phyloP scores from a whole-genome alignment of 2,888 invertebrate species.

The Chymomyza fuscimana region DNA sequence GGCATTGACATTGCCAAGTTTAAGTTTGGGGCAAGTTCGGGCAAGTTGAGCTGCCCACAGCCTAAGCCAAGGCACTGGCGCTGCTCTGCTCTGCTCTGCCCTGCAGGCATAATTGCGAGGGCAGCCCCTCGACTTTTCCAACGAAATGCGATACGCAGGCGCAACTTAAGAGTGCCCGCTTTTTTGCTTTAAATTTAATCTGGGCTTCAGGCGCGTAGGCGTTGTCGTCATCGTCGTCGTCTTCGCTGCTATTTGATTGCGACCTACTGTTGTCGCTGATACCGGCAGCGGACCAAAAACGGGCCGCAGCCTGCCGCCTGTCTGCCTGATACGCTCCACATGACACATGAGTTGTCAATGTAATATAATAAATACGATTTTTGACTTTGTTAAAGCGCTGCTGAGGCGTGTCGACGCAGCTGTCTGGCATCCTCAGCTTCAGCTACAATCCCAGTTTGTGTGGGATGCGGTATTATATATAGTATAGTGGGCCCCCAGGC shows the following conservation, averaged over 20 bases:
- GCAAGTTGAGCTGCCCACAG: conserved; percentile 24
- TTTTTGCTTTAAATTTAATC: background rate
- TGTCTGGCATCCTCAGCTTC: conserved; percentile 15
- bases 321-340: conserved; percentile 34
- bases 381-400: conserved; percentile 53
- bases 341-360: conserved; percentile 60
- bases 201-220: background rate
- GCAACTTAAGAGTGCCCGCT: background rate
- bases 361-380: conserved; percentile 62
- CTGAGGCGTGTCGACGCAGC: conserved; percentile 49
- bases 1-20: conserved; percentile 46
- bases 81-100: no score
- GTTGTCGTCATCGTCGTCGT: background rate
- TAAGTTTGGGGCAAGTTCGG: conserved; percentile 17
- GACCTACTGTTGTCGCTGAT: background rate
- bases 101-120: background rate
- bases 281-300: background rate
- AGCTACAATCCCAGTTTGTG: background rate
- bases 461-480: background rate
- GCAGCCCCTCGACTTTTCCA: conserved; percentile 24
- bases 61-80: conserved; percentile 17
- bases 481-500: conserved; percentile 2
- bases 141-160: conserved; percentile 5
- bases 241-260: background rate
- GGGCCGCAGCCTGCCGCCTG: conserved; percentile 13